Evolutionary conservation across 2,888 invertebrate species (phyloP).

Genomic region (Osmoderma eremita): DNA sequence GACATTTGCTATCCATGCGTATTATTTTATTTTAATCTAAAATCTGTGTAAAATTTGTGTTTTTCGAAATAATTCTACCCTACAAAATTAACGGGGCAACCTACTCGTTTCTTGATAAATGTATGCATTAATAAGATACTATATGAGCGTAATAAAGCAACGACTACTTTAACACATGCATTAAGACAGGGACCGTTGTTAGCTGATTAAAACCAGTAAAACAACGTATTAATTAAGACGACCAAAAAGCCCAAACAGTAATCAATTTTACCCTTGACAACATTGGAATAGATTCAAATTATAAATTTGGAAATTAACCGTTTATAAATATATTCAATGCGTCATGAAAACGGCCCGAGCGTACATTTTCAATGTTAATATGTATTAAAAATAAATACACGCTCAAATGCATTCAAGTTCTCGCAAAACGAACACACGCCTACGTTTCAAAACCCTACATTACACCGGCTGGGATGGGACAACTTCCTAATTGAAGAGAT

Average conservation of each 20-base stretch:
- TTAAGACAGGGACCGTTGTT: background rate
- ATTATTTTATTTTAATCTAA: too few relatives aligned
- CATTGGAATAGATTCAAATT: slow-evolving; percentile 36
- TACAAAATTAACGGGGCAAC: too few relatives aligned
- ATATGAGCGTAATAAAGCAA: background rate
- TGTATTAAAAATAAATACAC: slow-evolving; percentile 35
- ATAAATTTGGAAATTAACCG: slow-evolving; percentile 36
- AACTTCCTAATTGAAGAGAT: slow-evolving; percentile 22
- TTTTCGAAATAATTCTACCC: too few relatives aligned
- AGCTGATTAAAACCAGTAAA: slow-evolving; percentile 21
- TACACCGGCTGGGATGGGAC: background rate
- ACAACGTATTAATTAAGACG: slow-evolving; percentile 30
- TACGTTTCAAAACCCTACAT: too few relatives aligned
- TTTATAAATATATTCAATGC: slow-evolving; percentile 36
- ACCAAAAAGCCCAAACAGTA: slow-evolving; percentile 17
- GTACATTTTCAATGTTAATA: slow-evolving; percentile 36
- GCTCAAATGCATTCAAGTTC: background rate
- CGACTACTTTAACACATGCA: background rate
- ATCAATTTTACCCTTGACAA: slow-evolving; percentile 35
- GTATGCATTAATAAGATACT: background rate
- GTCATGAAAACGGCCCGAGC: slow-evolving; percentile 24
- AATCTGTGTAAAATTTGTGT: too few relatives aligned
- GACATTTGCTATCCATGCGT: too few relatives aligned
- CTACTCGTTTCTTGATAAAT: too few relatives aligned
- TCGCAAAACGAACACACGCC: slow-evolving; percentile 1